A percentile compares a stretch with the other conserved stretches of the same genome.
Conservation (phyloP, 2,888 invertebrate genomes). For the Chrysolina americana region DNA sequence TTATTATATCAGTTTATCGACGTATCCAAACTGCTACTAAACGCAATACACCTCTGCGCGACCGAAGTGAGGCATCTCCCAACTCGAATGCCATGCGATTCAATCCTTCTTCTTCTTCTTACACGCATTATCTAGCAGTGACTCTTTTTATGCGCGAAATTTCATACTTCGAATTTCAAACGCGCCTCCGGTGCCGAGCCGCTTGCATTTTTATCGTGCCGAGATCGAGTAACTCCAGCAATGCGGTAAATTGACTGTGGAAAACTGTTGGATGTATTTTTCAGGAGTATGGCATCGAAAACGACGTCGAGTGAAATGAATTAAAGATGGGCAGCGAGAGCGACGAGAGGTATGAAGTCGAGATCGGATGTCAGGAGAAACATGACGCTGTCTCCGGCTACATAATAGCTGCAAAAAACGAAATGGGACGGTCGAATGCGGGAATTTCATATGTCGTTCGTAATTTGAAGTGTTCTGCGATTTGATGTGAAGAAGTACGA, state of each 20-base stretch:
- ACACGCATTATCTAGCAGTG: not conserved
- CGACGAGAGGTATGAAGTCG: conserved; percentile 15
- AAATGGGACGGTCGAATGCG: not conserved
- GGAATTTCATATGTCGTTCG: conserved; percentile 10
- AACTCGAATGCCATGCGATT: not conserved
- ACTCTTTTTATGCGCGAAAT: conserved; percentile 5
- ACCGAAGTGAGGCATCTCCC: not conserved
- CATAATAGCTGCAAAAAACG: conserved; percentile 14
- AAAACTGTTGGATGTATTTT: conserved; percentile 27
- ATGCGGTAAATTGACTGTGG: conserved; percentile 32
- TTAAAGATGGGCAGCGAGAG: conserved; percentile 31
- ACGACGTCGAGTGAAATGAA: conserved; percentile 28
- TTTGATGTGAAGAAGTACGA: not conserved
- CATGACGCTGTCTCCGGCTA: conserved; percentile 33
- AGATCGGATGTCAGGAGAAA: conserved; percentile 37
- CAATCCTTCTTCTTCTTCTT: not conserved
- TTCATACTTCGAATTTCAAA: conserved; percentile 19
- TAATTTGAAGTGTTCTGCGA: conserved; percentile 10
- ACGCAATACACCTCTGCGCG: not conserved
- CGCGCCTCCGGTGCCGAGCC: conserved; percentile 1
- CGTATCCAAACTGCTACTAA: too few relatives aligned
- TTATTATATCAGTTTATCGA: too few relatives aligned
- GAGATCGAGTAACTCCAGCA: conserved; percentile 16
- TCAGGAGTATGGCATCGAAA: conserved; percentile 28
- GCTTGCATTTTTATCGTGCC: conserved; percentile 9